Percentiles rank a stretch among this genome's conserved stretches.
Conservation (phyloP, 2,797 vertebrate genomes). For the Melanotaenia nigrans region DNA sequence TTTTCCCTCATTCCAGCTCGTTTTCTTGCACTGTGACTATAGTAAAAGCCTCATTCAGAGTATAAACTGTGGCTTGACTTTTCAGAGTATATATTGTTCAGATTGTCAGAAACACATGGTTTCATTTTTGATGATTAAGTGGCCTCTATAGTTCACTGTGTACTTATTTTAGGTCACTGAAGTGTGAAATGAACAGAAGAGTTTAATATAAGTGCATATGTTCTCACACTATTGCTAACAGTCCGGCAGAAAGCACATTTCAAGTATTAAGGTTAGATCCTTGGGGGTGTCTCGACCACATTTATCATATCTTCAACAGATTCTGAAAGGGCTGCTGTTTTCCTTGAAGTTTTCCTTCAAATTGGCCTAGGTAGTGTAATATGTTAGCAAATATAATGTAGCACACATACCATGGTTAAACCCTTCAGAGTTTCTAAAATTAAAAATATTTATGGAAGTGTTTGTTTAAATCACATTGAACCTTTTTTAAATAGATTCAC, state of each 20-base stretch:
- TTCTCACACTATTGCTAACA: slow-evolving; percentile 31
- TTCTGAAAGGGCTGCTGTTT: slow-evolving; percentile 20
- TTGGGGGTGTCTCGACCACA: slow-evolving; percentile 13
- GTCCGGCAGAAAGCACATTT: slow-evolving; percentile 29
- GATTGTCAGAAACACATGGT: slow-evolving; percentile 4
- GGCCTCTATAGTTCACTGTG: slow-evolving; percentile 25
- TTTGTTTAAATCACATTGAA: background rate
- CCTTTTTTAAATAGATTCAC: background rate
- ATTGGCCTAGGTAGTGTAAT: background rate
- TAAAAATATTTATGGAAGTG: background rate
- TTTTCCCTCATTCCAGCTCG: background rate
- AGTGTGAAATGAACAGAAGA: slow-evolving; percentile 31
- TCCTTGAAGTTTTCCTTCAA: slow-evolving; percentile 8
- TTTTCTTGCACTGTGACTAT: background rate
- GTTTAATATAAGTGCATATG: slow-evolving; percentile 19
- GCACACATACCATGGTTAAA: background rate
- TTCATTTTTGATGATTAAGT: slow-evolving; percentile 18
- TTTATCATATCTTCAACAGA: slow-evolving; percentile 26
- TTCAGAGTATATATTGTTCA: slow-evolving; percentile 8
- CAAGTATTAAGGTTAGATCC: slow-evolving; percentile 53
- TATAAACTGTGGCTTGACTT: slow-evolving; percentile 7
- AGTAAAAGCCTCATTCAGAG: slow-evolving; percentile 3
- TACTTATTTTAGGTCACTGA: slow-evolving; percentile 35
- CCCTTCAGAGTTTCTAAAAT: background rate
- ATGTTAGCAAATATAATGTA: slow-evolving; percentile 4